A percentile compares a stretch with the other conserved stretches of the same genome.
Evolutionary conservation across 1,140 invertebrate genomes (phyloP).

Genomic region (Eulimnadia texana): DNA sequence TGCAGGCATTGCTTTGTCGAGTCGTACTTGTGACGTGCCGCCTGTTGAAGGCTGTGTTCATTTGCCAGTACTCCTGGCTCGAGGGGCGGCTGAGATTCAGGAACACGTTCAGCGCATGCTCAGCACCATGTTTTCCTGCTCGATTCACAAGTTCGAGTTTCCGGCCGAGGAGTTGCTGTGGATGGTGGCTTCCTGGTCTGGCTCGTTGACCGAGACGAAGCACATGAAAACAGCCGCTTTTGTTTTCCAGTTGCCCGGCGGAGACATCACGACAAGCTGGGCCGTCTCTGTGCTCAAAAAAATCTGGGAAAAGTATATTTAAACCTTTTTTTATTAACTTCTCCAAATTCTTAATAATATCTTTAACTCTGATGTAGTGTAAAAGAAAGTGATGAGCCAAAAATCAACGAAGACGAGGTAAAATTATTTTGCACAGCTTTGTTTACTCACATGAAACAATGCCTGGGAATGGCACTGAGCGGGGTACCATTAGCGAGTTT

Average conservation of each 20-base stretch:
- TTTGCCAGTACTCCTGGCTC: constrained; percentile 1
- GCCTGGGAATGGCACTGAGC: background rate
- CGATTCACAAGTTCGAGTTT: background rate
- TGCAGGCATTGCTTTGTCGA: background rate
- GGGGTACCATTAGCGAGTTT: no score
- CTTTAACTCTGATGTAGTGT: background rate
- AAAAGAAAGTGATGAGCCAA: background rate
- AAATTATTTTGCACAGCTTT: background rate
- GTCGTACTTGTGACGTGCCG: background rate
- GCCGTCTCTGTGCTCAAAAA: no score
- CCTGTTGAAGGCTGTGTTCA: background rate
- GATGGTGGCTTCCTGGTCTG: background rate
- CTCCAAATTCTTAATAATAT: no score
- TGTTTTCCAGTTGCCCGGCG: background rate
- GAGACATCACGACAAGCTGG: background rate
- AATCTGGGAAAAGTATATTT: no score
- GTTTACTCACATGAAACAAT: background rate
- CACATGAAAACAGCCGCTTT: background rate
- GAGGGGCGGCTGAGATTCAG: background rate
- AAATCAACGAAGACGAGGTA: background rate
- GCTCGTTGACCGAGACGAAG: background rate
- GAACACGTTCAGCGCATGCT: constrained; percentile 3
- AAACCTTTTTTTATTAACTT: no score
- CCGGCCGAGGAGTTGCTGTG: constrained; percentile 1
- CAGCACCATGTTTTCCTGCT: background rate